phyloP scores from a whole-genome alignment of 2,888 invertebrate genomes.

The Sinopyrophorus schimmeli region DNA sequence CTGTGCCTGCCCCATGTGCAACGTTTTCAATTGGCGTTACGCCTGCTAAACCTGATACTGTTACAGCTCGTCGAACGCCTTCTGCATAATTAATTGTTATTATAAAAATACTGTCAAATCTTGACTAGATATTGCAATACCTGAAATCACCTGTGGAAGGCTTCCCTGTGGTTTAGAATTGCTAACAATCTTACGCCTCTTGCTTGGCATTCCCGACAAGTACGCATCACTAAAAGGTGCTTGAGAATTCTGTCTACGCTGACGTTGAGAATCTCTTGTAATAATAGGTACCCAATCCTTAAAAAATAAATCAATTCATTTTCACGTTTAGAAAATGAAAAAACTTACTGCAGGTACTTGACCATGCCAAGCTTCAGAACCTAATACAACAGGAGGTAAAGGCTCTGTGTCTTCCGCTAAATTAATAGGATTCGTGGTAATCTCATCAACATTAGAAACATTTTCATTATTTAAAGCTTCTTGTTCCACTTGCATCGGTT shows the following conservation, averaged over 20 bases:
- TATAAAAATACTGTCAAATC: background rate
- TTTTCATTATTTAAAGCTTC: too few relatives aligned
- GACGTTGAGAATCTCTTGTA: conserved; percentile 75
- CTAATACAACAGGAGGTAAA: conserved; percentile 59
- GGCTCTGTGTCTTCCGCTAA: conserved; percentile 49
- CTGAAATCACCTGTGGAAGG: conserved; percentile 53
- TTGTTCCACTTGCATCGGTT: conserved; percentile 59
- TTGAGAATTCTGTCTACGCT: conserved; percentile 63
- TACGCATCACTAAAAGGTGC: conserved; percentile 86
- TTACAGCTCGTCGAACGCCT: conserved; percentile 56
- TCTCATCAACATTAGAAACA: conserved; percentile 36
- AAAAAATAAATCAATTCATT: too few relatives aligned
- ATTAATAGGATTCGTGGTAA: conserved; percentile 29
- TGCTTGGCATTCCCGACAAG: conserved; percentile 85
- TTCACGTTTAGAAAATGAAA: conserved; percentile 32
- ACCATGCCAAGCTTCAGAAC: conserved; percentile 65
- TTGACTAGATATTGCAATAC: conserved; percentile 32
- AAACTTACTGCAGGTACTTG: conserved; percentile 61
- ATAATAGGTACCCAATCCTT: conserved; percentile 91
- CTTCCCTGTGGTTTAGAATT: conserved; percentile 52
- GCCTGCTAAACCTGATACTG: conserved; percentile 56
- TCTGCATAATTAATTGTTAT: conserved; percentile 40
- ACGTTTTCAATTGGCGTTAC: conserved; percentile 56
- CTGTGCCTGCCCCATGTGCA: conserved; percentile 56
- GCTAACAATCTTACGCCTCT: conserved; percentile 76